Evolutionary conservation across 1,140 invertebrate genomes (phyloP).

Genomic region (Eufriesea mexicana): DNA sequence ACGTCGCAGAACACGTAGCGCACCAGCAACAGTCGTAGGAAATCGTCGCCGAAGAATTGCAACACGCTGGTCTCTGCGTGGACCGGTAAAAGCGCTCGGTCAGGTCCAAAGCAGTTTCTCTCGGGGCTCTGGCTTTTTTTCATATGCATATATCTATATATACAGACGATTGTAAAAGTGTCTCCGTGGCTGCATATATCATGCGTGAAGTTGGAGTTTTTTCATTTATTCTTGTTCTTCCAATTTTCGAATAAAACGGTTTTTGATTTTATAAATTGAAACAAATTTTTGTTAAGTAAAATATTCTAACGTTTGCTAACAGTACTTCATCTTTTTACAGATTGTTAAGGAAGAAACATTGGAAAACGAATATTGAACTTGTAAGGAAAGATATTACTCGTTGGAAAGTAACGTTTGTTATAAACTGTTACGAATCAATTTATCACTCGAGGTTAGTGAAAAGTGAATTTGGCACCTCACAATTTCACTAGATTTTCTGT

Average conservation of each 20-base stretch:
- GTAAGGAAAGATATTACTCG: background rate
- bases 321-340: background rate
- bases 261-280: background rate
- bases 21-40: constrained; percentile 92
- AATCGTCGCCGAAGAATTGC: constrained; percentile 97
- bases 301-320: background rate
- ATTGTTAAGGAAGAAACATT: background rate
- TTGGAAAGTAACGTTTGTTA: background rate
- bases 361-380: background rate
- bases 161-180: background rate
- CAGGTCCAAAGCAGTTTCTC: background rate
- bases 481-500: background rate
- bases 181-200: background rate
- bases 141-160: background rate
- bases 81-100: constrained; percentile 5
- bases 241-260: background rate
- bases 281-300: background rate
- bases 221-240: background rate
- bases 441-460: background rate
- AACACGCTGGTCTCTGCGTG: constrained; percentile 90
- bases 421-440: background rate
- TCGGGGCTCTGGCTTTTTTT: background rate
- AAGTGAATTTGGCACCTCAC: background rate
- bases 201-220: background rate
- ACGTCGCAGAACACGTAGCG: constrained; percentile 97